Evolutionary conservation across 2,888 invertebrate genomes (phyloP), one percentile per base, ranked within the genome.

Genomic region (Drosophila fungiperda): DNA sequence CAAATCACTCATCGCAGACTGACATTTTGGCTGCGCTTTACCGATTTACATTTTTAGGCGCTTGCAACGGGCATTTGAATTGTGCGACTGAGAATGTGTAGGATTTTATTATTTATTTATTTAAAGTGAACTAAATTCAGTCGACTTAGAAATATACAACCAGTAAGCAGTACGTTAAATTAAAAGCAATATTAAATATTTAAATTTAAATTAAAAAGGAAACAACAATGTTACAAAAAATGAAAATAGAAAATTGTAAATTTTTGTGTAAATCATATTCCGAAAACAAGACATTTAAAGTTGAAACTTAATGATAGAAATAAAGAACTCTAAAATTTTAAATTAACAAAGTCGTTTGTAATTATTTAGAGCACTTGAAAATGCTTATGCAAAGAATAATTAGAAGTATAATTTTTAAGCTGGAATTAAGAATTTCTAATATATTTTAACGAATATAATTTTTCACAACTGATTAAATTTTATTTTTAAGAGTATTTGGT

Each of bases 1-100:
- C 77, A 68, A 63, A 78, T 78, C 76, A 77, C 54, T 77, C 74
- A 77, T 73, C 52, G 54, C 55, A 11, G 78, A 63, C 78, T 63
- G 63, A 60, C 73, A 60, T 77, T 78, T 77, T 63, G 73, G 65
- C 62, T 68, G 52, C 33, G 73, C 73, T 68, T 67, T 55, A 45
- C 58, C 35, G 54, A 62, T 65, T 58, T 58, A 26, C 20, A 42
- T 49, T 29, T 36, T 1, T 15, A 20, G 52, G 38, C 38, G 32
- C 59, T 58, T 48, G 20, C 33, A 53, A 23, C 20, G 23, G 11
- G 17, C 36, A 17, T 26, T 23, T 20, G 8, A 38, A 15, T 32
- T 29, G 11, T 55, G n/a, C 3, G 38, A 7, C 8, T 40, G 26
- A 7, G 15, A 9, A 36, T 23, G 35, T 26, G 9, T 12, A 20